Conservation (phyloP, 2,113 vertebrate species). For the Nestor notabilis region DNA sequence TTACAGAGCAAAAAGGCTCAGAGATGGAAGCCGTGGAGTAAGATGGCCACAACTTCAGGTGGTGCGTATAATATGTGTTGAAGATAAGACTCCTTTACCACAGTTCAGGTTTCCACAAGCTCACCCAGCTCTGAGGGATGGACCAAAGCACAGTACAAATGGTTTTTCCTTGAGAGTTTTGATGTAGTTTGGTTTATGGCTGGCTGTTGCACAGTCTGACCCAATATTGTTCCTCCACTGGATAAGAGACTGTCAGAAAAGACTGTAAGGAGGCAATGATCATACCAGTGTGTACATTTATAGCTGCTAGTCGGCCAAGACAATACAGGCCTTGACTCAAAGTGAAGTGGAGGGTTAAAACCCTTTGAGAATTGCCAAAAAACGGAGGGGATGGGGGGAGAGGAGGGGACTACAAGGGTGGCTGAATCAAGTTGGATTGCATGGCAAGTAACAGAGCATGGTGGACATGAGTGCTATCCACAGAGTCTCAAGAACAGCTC, state of each 20-base stretch:
- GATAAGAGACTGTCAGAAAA: neutral
- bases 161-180: neutral
- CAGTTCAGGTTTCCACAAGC: neutral
- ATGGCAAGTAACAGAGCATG: neutral
- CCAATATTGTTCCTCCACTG: neutral
- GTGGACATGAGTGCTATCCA: neutral
- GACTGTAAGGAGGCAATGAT: neutral
- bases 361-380: neutral
- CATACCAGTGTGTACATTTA: neutral
- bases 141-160: neutral
- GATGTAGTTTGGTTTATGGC: neutral
- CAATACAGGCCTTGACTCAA: neutral
- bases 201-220: neutral
- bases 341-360: neutral
- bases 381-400: fast-evolving
- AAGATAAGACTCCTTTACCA: neutral
- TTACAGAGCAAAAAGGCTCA: neutral
- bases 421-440: neutral
- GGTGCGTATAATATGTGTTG: neutral
- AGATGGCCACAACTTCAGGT: neutral
- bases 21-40: neutral
- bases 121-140: neutral
- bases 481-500: neutral
- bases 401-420: neutral
- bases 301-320: neutral